Base-by-base conservation (phyloP, 30 jellyfish, hydroid and myxozoan genomes). In the Pelagia noctiluca region DNA sequence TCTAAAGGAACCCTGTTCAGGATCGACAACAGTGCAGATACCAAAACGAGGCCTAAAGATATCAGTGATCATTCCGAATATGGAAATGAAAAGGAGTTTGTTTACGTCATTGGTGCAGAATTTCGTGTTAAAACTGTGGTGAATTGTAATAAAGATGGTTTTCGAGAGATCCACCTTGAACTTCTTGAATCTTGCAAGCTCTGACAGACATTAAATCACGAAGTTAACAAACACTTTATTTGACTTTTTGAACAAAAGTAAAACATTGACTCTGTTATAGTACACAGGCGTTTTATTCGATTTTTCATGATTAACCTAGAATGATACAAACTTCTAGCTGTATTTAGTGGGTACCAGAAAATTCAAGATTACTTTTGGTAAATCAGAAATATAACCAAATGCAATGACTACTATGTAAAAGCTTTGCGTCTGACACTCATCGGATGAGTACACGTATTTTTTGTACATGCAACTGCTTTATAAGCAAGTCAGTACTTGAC, bases 101-200 rank as follows among this genome's bases (percentile, higher is more conserved):
- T 52, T 5, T 52, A 52, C 26, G 68, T 30, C 21, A 52, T 52
- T 52, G 68, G 68, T 30, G 21, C 68, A 10, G 68, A 52, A 52
- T 52, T 52, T 19, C 68, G 68, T 19, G 26, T 52, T 19, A 52
- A 52, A 30, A 10, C 68, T 3, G 26, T 3, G 26, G 21, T 52
- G 68, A 30, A 3, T 4, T 8, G 28, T 19, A 52, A 52, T 3
- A n/a, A n/a, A n/a, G n/a, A n/a, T n/a, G n/a, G n/a, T n/a, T 19
- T 52, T 3, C 68, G 68, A 10, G 28, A 10, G 4, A 52, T 52
- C 21, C 30, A 52, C 30, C 26, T 52, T 4, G 68, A 52, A 3
- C 68, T 52, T 52, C 68, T 52, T 30, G 12, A 3, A 2, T 8
- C 12, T 52, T 52, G 68, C 26, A 19, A 52, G 21, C 68, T 52